Evolutionary conservation across 2,888 invertebrate genomes (phyloP).

Genomic region (Tenthredo distinguenda): DNA sequence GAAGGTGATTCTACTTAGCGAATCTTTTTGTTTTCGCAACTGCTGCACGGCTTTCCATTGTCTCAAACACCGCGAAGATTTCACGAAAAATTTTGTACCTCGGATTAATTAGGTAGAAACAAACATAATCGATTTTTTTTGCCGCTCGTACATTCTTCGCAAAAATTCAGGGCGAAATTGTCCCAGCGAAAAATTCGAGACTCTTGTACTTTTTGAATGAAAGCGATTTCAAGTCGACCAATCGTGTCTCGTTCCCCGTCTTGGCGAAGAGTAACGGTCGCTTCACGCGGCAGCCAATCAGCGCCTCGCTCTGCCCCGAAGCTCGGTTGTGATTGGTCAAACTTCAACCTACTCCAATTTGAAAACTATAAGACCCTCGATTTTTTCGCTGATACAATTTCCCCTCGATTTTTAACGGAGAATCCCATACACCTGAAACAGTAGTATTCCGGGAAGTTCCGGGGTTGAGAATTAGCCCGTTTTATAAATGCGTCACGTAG

Average conservation of each 20-base stretch:
- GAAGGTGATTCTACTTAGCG: slow-evolving; percentile 31
- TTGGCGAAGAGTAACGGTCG: not conserved
- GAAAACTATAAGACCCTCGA: not conserved
- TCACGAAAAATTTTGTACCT: not conserved
- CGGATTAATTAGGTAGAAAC: no score
- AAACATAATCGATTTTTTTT: not conserved
- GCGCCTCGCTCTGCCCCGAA: not conserved
- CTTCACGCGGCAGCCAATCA: not conserved
- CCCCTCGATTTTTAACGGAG: not conserved
- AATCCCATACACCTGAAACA: not conserved
- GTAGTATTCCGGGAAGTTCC: not conserved
- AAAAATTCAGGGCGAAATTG: not conserved
- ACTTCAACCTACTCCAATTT: not conserved
- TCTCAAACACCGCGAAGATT: not conserved
- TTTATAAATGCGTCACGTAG: not conserved
- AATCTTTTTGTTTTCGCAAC: not conserved
- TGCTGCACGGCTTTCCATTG: not conserved
- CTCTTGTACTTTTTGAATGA: not conserved
- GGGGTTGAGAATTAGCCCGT: not conserved
- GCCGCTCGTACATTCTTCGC: not conserved
- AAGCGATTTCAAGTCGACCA: not conserved
- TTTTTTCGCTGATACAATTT: not conserved
- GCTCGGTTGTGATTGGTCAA: not conserved
- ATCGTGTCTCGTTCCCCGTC: not conserved
- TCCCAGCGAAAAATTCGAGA: not conserved